Evolutionary conservation across 2,113 vertebrate species (phyloP), one percentile per base, ranked within the genome.

Genomic region (Mesocricetus auratus): DNA sequence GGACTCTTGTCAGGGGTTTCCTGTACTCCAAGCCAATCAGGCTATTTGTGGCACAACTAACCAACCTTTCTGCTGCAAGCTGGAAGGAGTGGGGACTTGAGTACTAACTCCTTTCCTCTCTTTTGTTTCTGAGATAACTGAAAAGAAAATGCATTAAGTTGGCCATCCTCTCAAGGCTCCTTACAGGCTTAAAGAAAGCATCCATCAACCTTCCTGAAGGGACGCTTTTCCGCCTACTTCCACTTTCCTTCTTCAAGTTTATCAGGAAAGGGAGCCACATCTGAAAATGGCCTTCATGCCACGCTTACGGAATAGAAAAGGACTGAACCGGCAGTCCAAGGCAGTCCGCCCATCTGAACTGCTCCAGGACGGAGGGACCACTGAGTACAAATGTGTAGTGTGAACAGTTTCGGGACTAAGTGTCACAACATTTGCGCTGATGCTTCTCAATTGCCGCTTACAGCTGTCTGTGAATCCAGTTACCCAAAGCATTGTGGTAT

Each of bases 391-490:
- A 13, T 5, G 39, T n/a, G 90, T 81, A 96, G 24, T 60, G 13
- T 62, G 36, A 97, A 97, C 96, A 92, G 16, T 78, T 96, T 94
- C 53, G 96, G 97, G 97, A 86, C 22, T 36, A 92, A 50, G 62
- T 93, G 95, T 97, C 89, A 56, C 93, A 97, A 96, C 95, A 93
- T 42, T 90, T 93, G 92, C 85, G 91, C 78, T 93, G 73, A 94
- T 89, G 96, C 5, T 90, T 92, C 95, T 97, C 96, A 94, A 97
- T 95, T 96, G 97, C 96, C 95, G 96, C 94, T 97, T 97, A 97
- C 77, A 97, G 96, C 94, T 86, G 93, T 95, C 97, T 77, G 96
- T 96, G 85, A 97, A 92, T 88, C 64, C 86, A 78, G 15, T 89
- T 95, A 96, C 86, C 88, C 77, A 88, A 86, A 81, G 92, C 83